These are phyloP conservation scores for Cavia porcellus DNA, from an alignment of 2,113 vertebrate species.

Conservation along the genomic window DNA sequence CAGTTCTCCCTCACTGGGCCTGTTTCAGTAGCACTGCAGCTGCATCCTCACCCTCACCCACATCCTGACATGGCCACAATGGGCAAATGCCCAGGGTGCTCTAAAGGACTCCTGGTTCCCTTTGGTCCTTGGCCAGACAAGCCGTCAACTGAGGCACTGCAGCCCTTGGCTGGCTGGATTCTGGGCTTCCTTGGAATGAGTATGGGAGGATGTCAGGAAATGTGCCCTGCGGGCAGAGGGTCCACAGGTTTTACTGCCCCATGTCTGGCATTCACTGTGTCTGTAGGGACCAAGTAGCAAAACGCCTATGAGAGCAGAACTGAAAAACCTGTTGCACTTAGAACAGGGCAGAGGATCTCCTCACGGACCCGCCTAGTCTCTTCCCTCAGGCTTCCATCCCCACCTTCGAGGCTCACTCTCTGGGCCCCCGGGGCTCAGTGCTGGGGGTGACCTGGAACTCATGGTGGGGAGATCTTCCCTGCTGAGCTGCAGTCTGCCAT, in stretches of 20 bases:
- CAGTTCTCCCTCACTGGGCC: neutral
- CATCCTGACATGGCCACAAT: neutral
- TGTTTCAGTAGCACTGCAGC: fast-evolving
- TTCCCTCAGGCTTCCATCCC: neutral
- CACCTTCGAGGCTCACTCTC: neutral
- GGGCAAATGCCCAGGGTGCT: neutral
- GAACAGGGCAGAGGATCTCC: neutral
- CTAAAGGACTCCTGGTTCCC: neutral
- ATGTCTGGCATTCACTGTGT: neutral
- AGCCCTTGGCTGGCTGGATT: neutral
- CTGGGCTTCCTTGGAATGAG: neutral
- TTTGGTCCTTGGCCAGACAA: neutral
- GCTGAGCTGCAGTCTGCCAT: neutral
- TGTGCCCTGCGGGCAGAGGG: neutral
- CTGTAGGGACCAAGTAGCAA: neutral
- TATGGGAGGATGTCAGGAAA: neutral
- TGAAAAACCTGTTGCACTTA: neutral
- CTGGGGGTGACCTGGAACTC: no score
- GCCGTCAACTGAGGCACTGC: neutral
- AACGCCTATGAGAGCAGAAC: neutral
- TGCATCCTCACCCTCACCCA: neutral
- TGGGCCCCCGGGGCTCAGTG: neutral
- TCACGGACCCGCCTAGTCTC: fast-evolving
- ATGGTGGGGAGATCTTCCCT: neutral
- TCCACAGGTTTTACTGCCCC: neutral